These are phyloP conservation scores for Sceloporus tristichus DNA, from an alignment of 2,113 vertebrate species.

Conservation along the genomic window DNA sequence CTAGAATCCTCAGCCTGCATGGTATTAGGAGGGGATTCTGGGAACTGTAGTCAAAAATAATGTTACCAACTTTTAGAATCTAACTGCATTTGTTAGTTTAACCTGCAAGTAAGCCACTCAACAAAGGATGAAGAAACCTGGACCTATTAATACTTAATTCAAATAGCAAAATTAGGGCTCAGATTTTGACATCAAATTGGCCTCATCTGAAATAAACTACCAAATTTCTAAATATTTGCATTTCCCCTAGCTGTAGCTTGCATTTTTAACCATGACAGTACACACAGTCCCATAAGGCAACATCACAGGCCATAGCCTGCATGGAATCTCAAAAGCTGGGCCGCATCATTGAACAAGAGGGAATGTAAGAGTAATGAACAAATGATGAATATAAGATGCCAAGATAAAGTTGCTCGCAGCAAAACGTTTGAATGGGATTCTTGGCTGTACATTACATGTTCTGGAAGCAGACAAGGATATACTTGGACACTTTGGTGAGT, in stretches of 20 bases:
- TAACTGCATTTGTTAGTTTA: not conserved
- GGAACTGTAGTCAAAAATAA: no score
- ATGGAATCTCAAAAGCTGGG: not conserved
- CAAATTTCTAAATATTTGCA: not conserved
- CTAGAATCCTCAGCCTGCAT: no score
- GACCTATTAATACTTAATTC: not conserved
- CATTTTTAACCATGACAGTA: not conserved
- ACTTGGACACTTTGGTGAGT: not conserved
- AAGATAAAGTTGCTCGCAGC: no score
- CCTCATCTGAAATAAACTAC: not conserved
- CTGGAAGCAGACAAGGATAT: not conserved
- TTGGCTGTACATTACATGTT: not conserved
- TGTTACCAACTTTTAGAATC: no score
- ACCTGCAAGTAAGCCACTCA: not conserved
- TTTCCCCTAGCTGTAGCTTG: no score
- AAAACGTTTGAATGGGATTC: not conserved
- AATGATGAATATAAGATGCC: not conserved
- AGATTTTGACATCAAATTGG: not conserved
- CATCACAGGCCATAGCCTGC: not conserved
- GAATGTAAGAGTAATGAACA: not conserved
- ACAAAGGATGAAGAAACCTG: not conserved
- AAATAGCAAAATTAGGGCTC: not conserved
- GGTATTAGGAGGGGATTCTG: no score
- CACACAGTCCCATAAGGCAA: not conserved
- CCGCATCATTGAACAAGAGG: not conserved